These are phyloP conservation scores for Yoshiicerus persimilis DNA, from an alignment of 1,140 invertebrate genomes.

Conservation along the genomic window DNA sequence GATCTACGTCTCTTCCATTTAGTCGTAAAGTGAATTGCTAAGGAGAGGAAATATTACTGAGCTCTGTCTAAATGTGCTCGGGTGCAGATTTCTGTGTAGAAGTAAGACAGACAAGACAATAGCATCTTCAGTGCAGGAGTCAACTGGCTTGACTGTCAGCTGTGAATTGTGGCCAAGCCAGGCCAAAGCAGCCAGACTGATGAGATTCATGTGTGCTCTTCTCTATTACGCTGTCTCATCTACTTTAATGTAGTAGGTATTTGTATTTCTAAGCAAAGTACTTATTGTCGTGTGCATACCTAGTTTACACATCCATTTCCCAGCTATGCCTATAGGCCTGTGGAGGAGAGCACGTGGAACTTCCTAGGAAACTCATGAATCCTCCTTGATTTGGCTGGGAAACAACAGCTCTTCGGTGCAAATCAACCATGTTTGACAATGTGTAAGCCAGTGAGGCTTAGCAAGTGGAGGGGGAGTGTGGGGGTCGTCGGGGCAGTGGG, in stretches of 20 bases:
- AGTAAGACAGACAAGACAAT: neutral
- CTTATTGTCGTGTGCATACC: neutral
- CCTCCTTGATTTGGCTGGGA: neutral
- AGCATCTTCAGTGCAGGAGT: neutral
- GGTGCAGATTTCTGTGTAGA: no score
- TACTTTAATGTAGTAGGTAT: neutral
- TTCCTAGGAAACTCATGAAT: constrained; percentile 33
- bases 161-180: constrained; percentile 6
- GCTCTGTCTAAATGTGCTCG: neutral
- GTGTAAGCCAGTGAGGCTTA: neutral
- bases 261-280: neutral
- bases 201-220: constrained; percentile 9
- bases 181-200: neutral
- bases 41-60: neutral
- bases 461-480: neutral
- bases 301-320: neutral
- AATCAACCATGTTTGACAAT: constrained; percentile 24
- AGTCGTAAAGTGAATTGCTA: neutral
- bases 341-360: neutral
- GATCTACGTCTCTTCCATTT: neutral
- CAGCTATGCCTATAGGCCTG: neutral
- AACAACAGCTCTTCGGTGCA: constrained; percentile 12
- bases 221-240: neutral
- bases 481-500: neutral
- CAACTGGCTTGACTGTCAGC: constrained; percentile 1